Percentiles rank a stretch among this genome's conserved stretches.
These are phyloP conservation scores for Sphaerophoria rueppellii DNA, from an alignment of 2,888 invertebrate species.

Conservation along the genomic window DNA sequence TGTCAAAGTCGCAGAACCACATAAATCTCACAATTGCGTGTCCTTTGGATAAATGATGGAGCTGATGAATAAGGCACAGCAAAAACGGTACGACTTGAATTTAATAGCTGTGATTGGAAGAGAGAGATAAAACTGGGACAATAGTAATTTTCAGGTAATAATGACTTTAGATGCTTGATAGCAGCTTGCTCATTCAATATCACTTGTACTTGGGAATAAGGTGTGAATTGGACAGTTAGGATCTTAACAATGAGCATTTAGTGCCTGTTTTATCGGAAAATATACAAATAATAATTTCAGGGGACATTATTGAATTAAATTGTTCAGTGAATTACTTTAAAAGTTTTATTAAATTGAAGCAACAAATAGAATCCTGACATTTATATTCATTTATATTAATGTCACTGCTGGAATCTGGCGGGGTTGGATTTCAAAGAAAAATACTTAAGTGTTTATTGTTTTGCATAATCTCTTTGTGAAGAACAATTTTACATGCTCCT, in stretches of 20 bases:
- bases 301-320: no score
- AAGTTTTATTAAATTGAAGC: no score
- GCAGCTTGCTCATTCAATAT: not conserved
- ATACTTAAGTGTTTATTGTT: no score
- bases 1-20: not conserved
- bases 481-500: no score
- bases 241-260: not conserved
- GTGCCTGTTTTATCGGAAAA: not conserved
- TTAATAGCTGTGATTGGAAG: not conserved
- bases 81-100: not conserved
- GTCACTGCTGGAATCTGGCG: no score
- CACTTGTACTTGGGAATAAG: conserved; percentile 8
- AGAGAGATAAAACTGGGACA: conserved; percentile 15
- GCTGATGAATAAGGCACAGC: not conserved
- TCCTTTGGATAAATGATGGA: not conserved
- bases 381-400: no score
- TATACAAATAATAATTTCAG: no score
- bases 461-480: no score
- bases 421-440: no score
- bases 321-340: no score
- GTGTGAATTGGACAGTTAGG: conserved; percentile 21
- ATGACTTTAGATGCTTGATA: not conserved
- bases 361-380: no score
- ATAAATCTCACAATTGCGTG: not conserved
- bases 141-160: conserved; percentile 6